Base-by-base conservation (phyloP, 2,797 vertebrate genomes). In the Hephaestus fuliginosus region DNA sequence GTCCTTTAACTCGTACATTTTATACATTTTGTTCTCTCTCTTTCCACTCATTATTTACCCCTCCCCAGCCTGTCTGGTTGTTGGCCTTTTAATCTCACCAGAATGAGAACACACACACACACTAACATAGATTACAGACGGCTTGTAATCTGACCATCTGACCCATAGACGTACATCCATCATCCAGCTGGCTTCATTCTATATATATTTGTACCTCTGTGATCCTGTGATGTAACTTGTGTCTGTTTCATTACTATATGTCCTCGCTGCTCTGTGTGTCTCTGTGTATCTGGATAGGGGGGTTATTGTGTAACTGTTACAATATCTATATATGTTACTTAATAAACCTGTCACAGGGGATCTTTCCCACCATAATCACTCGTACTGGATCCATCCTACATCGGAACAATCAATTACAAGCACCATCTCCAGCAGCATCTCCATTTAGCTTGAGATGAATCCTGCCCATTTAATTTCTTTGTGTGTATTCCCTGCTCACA, bases 101-200 rank as follows among this genome's bases (percentile, higher is more conserved):
- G 63, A 89, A 86, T 79, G 76, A 79, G 71, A 80, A 63, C 65
- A 57, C 78, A 76, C 63, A 78, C 71, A 61, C 79, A 33, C 52
- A 73, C 80, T 65, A 76, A 88, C 82, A 86, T 70, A 89, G 86
- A 93, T 92, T 92, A 90, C 69, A 79, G 78, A 62, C 28, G 5
- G 76, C 28, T 74, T 74, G 49, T 92, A 91, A 93, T 93, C 88
- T 89, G 87, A 85, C 88, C 84, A 91, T 87, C 82, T 93, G 91
- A 91, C 92, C 92, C 76, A 84, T 63, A 87, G 81, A 92, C 89
- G 89, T 81, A 88, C 83, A 89, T 84, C 72, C 73, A 60, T 89
- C 84, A 86, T 78, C 73, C 74, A 39, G 8, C 75, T 79, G 81
- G 13, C 51, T 81, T 75, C 13, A 55, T 81, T 76, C 58, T 43